A percentile compares a stretch with the other conserved stretches of the same genome.
Evolutionary conservation across 2,797 vertebrate genomes (phyloP).

Genomic region (Pseudochromis fuscus): DNA sequence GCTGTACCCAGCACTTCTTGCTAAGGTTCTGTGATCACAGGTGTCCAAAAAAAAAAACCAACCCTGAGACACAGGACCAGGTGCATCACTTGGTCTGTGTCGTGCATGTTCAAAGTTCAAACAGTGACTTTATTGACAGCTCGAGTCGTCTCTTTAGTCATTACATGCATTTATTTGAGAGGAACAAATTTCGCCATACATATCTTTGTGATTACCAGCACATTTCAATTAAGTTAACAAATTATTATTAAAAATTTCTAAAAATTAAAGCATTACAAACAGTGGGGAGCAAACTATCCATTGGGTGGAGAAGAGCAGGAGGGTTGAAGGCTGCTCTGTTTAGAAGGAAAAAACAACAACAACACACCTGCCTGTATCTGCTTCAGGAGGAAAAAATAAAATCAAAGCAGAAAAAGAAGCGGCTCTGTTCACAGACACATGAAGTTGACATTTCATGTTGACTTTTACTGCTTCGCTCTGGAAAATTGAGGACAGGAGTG

Average conservation of each 20-base stretch:
- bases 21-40: no score
- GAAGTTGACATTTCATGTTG: constrained; percentile 22
- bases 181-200: constrained; percentile 86
- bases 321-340: constrained; percentile 38
- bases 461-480: constrained; percentile 32
- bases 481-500: constrained; percentile 25
- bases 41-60: no score
- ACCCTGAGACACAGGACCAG: no score
- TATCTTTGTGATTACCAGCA: constrained; percentile 88
- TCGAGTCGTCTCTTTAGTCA: constrained; percentile 70
- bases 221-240: constrained; percentile 88
- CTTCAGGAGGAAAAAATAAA: constrained; percentile 20
- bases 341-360: constrained; percentile 23
- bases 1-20: no score
- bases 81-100: no score
- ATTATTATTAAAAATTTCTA: constrained; percentile 85
- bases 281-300: constrained; percentile 68
- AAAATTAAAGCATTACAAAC: constrained; percentile 87
- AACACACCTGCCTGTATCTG: constrained; percentile 20
- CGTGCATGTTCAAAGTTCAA: neutral
- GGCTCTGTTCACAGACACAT: constrained; percentile 38
- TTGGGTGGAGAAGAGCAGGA: constrained; percentile 55
- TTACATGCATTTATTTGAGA: constrained; percentile 90
- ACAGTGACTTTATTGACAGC: constrained; percentile 55
- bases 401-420: constrained; percentile 21